phyloP scores from a whole-genome alignment of 1,140 invertebrate species.

The Chelonus insularis region DNA sequence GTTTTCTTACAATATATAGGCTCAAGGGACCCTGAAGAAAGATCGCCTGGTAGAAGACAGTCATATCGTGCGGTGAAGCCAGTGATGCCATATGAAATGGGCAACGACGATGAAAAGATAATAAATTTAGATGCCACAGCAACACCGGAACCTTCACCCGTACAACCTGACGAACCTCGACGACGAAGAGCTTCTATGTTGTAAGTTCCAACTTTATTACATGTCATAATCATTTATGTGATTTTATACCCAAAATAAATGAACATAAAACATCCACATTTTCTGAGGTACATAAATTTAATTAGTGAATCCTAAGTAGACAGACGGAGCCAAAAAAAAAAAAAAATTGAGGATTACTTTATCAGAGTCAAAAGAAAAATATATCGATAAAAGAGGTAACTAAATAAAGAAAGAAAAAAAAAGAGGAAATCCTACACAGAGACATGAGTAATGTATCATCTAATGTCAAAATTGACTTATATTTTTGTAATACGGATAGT shows the following conservation, averaged over 20 bases:
- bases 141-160: conserved; percentile 56
- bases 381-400: background rate
- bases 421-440: background rate
- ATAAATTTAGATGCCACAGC: conserved; percentile 59
- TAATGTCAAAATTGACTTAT: conserved; percentile 35
- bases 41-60: conserved; percentile 62
- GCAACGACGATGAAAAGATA: conserved; percentile 59
- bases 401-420: background rate
- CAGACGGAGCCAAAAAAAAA: too few relatives aligned
- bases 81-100: conserved; percentile 51
- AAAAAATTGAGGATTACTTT: too few relatives aligned
- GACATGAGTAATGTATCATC: conserved; percentile 32
- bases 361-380: too few relatives aligned
- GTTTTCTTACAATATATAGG: conserved; percentile 33
- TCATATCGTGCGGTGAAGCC: conserved; percentile 66
- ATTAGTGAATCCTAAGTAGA: too few relatives aligned
- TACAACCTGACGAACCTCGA: conserved; percentile 67
- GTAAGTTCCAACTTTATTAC: conserved; percentile 62
- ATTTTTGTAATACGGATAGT: background rate
- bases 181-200: conserved; percentile 47
- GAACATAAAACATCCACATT: background rate
- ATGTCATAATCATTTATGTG: background rate
- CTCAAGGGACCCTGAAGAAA: conserved; percentile 44
- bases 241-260: background rate
- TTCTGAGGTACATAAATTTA: background rate